A percentile compares a stretch with the other conserved stretches of the same genome.
phyloP scores from a whole-genome alignment of 2,888 invertebrate genomes.

The Merodon equestris region DNA sequence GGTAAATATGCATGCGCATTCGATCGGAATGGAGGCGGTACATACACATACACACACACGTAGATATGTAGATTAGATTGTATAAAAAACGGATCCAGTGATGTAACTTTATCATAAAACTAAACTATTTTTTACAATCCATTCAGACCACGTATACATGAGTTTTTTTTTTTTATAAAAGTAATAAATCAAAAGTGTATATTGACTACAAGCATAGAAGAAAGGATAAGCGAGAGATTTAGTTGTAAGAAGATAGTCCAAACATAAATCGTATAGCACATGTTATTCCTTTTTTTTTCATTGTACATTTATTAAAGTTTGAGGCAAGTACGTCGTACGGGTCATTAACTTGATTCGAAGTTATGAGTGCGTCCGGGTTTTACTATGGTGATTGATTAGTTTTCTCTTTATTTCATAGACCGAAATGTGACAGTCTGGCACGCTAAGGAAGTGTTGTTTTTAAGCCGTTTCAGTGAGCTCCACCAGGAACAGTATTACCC shows the following conservation, averaged over 20 bases:
- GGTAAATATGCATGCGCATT: slow-evolving; percentile 57
- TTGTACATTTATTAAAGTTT: neutral
- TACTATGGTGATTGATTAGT: too few species aligned
- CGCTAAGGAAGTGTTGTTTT: too few species aligned
- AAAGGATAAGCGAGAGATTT: slow-evolving; percentile 26
- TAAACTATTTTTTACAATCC: slow-evolving; percentile 15
- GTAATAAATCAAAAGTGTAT: slow-evolving; percentile 28
- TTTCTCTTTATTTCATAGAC: too few species aligned
- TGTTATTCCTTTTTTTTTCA: neutral
- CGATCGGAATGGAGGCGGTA: slow-evolving; percentile 13
- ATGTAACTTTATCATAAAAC: slow-evolving; percentile 44
- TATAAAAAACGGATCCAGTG: slow-evolving; percentile 57
- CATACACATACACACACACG: slow-evolving; percentile 17
- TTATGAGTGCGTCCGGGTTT: too few species aligned
- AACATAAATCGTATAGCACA: neutral
- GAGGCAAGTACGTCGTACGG: too few species aligned
- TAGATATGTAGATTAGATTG: slow-evolving; percentile 44
- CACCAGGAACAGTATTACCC: too few species aligned
- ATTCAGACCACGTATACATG: slow-evolving; percentile 37
- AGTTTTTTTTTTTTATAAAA: too few species aligned
- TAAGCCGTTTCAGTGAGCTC: too few species aligned
- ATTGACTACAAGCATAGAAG: slow-evolving; percentile 27
- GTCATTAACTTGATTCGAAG: too few species aligned
- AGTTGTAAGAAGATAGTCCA: slow-evolving; percentile 10
- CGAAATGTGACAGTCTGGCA: too few species aligned